Conservation (phyloP, 2,113 vertebrate species). For the Diphyllodes magnificus region DNA sequence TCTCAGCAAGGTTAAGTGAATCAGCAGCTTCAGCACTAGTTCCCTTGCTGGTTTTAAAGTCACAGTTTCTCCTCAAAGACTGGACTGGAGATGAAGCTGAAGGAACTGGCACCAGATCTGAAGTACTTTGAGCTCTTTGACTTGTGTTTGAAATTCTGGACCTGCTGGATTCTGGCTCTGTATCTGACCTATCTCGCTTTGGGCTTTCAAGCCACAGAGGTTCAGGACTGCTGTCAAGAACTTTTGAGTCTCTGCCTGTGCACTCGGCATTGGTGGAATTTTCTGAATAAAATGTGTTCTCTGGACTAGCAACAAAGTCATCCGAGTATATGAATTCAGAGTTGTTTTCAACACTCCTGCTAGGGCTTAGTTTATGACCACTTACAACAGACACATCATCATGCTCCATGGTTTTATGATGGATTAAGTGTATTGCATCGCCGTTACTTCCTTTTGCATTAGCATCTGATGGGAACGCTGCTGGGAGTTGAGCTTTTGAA, state of each 20-base stretch:
- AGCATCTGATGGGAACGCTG: slow-evolving; percentile 9
- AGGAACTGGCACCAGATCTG: slow-evolving; percentile 66
- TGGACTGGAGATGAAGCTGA: slow-evolving; percentile 75
- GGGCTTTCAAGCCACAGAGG: slow-evolving; percentile 9
- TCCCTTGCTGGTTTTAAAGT: slow-evolving; percentile 48
- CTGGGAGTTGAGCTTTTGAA: slow-evolving; percentile 15
- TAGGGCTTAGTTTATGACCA: background rate
- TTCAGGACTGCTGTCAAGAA: slow-evolving; percentile 63
- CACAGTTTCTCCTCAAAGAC: slow-evolving; percentile 54
- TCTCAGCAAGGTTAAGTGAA: background rate
- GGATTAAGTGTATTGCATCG: background rate
- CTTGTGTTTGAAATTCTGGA: slow-evolving; percentile 43
- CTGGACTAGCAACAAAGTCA: slow-evolving; percentile 59
- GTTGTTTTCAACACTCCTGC: slow-evolving; percentile 37
- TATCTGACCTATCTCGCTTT: slow-evolving; percentile 28
- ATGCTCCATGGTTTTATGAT: background rate
- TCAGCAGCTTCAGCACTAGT: slow-evolving; percentile 60
- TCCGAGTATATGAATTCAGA: slow-evolving; percentile 64
- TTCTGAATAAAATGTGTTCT: slow-evolving; percentile 73
- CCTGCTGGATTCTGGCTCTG: slow-evolving; percentile 23
- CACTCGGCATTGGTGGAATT: slow-evolving; percentile 76
- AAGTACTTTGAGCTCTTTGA: slow-evolving; percentile 25
- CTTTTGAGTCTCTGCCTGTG: slow-evolving; percentile 49
- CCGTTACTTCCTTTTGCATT: background rate
- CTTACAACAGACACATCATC: background rate